These are phyloP conservation scores for Austrolebias charrua DNA, from an alignment of 2,797 vertebrate genomes.

Conservation along the genomic window DNA sequence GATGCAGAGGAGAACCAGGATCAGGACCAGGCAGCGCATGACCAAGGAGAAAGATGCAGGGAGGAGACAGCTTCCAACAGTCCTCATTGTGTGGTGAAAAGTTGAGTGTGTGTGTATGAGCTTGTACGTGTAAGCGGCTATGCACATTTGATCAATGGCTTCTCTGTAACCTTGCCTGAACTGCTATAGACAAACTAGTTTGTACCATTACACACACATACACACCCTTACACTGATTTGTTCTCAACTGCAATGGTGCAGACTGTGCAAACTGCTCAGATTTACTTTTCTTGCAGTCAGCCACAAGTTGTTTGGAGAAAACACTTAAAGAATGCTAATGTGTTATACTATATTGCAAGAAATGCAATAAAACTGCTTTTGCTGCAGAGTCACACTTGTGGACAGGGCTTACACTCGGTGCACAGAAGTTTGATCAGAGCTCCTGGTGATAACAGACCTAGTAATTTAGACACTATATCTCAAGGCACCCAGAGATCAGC, in stretches of 20 bases:
- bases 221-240: conserved; percentile 36
- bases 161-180: conserved; percentile 68
- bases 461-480: conserved; percentile 34
- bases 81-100: conserved; percentile 79
- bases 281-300: conserved; percentile 40
- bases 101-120: conserved; percentile 29
- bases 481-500: conserved; percentile 37
- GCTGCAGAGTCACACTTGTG: conserved; percentile 33
- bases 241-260: conserved; percentile 58
- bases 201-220: conserved; percentile 10
- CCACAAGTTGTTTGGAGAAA: conserved; percentile 49
- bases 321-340: conserved; percentile 40
- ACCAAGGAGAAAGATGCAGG: conserved; percentile 59
- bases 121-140: conserved; percentile 13
- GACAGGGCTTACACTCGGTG: conserved; percentile 9
- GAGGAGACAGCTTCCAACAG: conserved; percentile 69
- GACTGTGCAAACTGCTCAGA: conserved; percentile 43
- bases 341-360: conserved; percentile 24
- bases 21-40: conserved; percentile 64
- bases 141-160: conserved; percentile 70
- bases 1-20: conserved; percentile 67
- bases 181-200: conserved; percentile 48
- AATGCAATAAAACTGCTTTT: conserved; percentile 40
- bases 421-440: conserved; percentile 30
- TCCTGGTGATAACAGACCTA: conserved; percentile 28